Evolutionary conservation across 2,888 invertebrate genomes (phyloP).

Genomic region (Drosophila paranaensis): DNA sequence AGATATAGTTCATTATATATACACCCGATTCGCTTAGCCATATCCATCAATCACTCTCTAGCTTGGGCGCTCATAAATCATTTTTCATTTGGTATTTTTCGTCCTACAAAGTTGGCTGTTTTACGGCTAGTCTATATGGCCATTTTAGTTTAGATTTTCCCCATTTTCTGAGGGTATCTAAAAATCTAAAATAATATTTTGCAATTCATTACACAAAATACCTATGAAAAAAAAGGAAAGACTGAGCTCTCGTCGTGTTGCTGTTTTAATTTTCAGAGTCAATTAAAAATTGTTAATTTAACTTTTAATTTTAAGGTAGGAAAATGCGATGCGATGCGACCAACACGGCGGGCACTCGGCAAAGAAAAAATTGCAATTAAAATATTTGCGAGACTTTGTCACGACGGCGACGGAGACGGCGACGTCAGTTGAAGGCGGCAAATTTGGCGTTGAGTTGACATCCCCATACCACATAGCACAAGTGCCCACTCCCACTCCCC

Average conservation of each 20-base stretch:
- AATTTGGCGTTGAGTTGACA: constrained; percentile 60
- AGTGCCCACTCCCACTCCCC: neutral
- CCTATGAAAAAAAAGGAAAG: constrained; percentile 46
- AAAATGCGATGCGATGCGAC: constrained; percentile 68
- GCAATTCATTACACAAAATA: constrained; percentile 49
- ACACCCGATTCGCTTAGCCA: neutral
- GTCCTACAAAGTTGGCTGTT: neutral
- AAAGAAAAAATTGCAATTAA: constrained; percentile 66
- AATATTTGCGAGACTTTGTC: constrained; percentile 74
- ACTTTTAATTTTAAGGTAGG: constrained; percentile 75
- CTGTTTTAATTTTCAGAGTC: constrained; percentile 75
- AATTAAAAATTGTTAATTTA: constrained; percentile 79
- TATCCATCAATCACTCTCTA: neutral
- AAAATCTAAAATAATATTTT: constrained; percentile 58
- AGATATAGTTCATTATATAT: too few relatives aligned
- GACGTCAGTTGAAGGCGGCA: constrained; percentile 53
- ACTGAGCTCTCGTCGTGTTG: constrained; percentile 47
- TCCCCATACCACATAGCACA: constrained; percentile 15
- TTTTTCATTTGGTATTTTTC: neutral
- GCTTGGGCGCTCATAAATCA: neutral
- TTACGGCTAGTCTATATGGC: neutral
- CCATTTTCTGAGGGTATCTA: constrained; percentile 6
- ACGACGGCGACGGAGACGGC: constrained; percentile 53
- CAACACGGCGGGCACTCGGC: constrained; percentile 21
- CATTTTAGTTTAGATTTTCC: neutral